phyloP scores from a whole-genome alignment of 2,888 invertebrate genomes.

The Gymnosoma rotundatum region DNA sequence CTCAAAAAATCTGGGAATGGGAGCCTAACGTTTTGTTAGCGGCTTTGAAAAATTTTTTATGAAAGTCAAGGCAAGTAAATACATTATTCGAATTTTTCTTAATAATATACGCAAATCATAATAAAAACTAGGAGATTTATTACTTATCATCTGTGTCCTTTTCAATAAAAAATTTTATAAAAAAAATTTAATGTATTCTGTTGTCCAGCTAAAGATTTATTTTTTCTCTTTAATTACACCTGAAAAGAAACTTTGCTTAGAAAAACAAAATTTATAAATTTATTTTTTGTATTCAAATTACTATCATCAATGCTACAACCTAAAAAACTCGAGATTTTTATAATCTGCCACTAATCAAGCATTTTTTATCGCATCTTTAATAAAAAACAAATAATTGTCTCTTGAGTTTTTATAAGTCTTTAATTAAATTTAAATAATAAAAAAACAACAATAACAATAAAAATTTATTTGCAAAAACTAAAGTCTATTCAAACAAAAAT shows the following conservation, averaged over 20 bases:
- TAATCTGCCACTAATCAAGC: background rate
- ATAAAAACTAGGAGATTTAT: no score
- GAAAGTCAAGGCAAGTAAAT: no score
- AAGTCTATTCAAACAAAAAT: background rate
- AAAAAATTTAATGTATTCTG: no score
- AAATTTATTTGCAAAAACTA: conserved; percentile 27
- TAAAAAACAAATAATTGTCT: conserved; percentile 21
- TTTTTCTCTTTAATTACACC: background rate
- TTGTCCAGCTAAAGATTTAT: no score
- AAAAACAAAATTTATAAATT: background rate
- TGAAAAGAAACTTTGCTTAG: conserved; percentile 24
- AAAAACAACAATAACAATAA: background rate
- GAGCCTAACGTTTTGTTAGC: no score
- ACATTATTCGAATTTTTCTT: no score
- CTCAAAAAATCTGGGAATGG: no score
- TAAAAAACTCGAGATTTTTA: conserved; percentile 11
- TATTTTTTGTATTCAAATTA: conserved; percentile 1
- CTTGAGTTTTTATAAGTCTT: conserved; percentile 18
- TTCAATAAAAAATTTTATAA: no score
- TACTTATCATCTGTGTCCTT: no score
- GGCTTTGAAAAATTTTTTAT: no score
- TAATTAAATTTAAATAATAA: conserved; percentile 37
- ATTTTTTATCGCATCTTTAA: conserved; percentile 14
- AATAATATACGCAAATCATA: no score
- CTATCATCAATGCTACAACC: background rate